A percentile compares a stretch with the other conserved stretches of the same genome.
Evolutionary conservation across 2,888 invertebrate genomes (phyloP).

Genomic region (Norana najaformis): DNA sequence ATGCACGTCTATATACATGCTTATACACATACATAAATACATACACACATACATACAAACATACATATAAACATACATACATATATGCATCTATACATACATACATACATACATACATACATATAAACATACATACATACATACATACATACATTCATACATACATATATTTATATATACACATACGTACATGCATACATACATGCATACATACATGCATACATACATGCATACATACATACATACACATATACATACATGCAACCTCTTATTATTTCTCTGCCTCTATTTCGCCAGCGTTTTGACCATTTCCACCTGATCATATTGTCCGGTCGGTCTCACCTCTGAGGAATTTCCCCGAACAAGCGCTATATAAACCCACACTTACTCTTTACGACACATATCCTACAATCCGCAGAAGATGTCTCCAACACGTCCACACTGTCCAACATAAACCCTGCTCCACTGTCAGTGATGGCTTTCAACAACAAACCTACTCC

Average conservation of each 20-base stretch:
- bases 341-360: no score
- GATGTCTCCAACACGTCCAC: background rate
- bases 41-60: background rate
- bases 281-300: no score
- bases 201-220: slow-evolving; percentile 24
- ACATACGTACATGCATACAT: slow-evolving; percentile 9
- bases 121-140: background rate
- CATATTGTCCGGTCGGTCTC: background rate
- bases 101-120: background rate
- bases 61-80: background rate
- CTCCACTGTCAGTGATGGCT: no score
- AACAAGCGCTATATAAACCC: no score
- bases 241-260: background rate
- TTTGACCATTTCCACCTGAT: no score
- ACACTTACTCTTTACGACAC: no score
- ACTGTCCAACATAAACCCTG: no score
- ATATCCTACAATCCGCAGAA: background rate
- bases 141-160: background rate
- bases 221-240: slow-evolving; percentile 28
- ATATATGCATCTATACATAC: background rate
- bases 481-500: no score
- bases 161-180: background rate
- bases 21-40: background rate
- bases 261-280: no score
- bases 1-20: background rate